Base-by-base conservation (phyloP, 2,888 invertebrate genomes). In the Hipparchia semele region DNA sequence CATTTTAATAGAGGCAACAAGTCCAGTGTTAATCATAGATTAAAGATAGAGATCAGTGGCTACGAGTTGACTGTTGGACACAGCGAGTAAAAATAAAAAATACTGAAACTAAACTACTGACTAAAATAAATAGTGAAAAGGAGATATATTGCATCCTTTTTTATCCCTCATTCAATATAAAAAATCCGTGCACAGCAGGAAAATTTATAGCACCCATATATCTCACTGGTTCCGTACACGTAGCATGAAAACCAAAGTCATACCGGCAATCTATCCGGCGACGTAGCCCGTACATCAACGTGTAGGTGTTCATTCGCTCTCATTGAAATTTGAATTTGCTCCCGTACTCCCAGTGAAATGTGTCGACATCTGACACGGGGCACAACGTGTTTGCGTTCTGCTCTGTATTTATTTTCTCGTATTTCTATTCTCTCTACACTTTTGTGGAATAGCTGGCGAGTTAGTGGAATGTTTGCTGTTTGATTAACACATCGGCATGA, bases 281-380 rank as follows among this genome's bases (percentile, higher is more conserved):
- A 5, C 46, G 67, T 62, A 45, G 9, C 23, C 33, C 45, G 33
- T 68, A 59, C 10, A 53, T 66, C 70, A 70, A 49, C 49, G 49
- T 49, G 61, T 65, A 71, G 56, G 61, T 61, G 71, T 70, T 73
- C 72, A 71, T 72, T 73, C 58, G 61, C 51, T 59, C 68, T 70
- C 33, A 72, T 54, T 56, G 64, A 70, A 72, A 74, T 76, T 65
- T 74, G 75, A 70, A 70, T 74, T 70, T 54, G 68, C 56, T 64
- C 59, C 54, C 23, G 64, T 67, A 54, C 68, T 61, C 69, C 61
- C 66, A 62, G 71, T 73, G 68, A 75, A 72, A 71, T 75, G 67
- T 71, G 54, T 72, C 62, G 71, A 73, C 69, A 67, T 33, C 45
- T 23, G 75, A 61, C 33, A 71, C 53, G 56, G 58, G 65, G 70